Evolutionary conservation across 23 tunicate species (phyloP), one percentile per base, ranked within the genome.

Genomic region (Ascidia mentula): DNA sequence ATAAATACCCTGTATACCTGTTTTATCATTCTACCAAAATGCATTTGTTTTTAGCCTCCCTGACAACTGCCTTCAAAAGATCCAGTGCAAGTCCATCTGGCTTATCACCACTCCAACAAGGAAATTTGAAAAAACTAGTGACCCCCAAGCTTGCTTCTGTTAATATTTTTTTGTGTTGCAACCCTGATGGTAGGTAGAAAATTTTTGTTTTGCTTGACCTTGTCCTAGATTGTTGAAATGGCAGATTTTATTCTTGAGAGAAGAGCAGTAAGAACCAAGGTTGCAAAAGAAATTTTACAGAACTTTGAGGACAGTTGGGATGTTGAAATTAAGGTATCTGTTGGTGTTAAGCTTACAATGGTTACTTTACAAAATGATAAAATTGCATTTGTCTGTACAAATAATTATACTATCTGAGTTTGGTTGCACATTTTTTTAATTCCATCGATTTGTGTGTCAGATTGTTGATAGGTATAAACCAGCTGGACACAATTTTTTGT

Each of bases 241-340:
- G 60, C 65, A 83, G 87, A 83, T 38, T 83, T 75, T 26, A 30
- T 38, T 13, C 65, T 83, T 17, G 87, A 83, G 37, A 59, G 81
- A 38, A 37, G 37, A 18, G 87, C 20, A 13, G 7, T 83, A 26
- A 72, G 80, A 81, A 60, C 34, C 0, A 26, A 75, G 8, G 81
- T 76, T 35, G 39, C 61, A 13, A 34, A 75, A 31, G 76, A 76
- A 34, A 9, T 83, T 15, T 40, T 65, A 7, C 46, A 83, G 30
- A 39, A 60, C 18, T 83, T 60, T 59, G 71, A 77, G 30, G 81
- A 75, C 26, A 39, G 32, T 0, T 69, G 60, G 36, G 87, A 83
- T 61, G 65, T 83, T 6, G 87, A 83, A 69, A 75, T 75, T 60
- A 77, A 83, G 87, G 87, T 83, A 53, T 53, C 4, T 53, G 2